Conservation (phyloP, 2,113 vertebrate species). For the Aptenodytes patagonicus region DNA sequence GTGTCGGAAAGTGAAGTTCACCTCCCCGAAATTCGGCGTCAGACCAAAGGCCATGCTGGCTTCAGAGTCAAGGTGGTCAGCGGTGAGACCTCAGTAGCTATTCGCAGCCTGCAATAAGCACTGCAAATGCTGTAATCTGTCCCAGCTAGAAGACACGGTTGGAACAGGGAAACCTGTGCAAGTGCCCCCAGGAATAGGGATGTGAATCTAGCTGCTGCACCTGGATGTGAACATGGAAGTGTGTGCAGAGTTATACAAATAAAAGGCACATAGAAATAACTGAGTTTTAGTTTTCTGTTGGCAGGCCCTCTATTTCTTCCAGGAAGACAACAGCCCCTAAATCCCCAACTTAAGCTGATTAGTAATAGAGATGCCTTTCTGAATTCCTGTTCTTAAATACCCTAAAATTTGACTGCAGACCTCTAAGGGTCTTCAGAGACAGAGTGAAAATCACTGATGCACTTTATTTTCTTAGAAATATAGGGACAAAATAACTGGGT, state of each 20-base stretch:
- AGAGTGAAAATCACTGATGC: not conserved
- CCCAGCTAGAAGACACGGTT: too few relatives aligned
- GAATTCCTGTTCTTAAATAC: not conserved
- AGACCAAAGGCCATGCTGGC: not conserved
- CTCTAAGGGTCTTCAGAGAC: not conserved
- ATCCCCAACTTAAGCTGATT: not conserved
- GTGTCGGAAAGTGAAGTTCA: not conserved
- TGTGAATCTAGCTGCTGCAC: not conserved
- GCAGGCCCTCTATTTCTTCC: not conserved
- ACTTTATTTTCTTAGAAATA: not conserved
- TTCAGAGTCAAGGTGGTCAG: not conserved
- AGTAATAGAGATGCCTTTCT: not conserved
- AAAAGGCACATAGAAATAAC: not conserved
- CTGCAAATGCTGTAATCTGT: not conserved
- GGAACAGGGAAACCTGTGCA: not conserved
- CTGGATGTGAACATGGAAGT: not conserved
- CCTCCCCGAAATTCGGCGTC: fast-evolving
- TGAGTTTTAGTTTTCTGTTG: not conserved
- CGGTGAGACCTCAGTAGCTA: not conserved
- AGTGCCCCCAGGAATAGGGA: not conserved
- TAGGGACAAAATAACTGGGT: not conserved
- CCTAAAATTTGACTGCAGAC: not conserved
- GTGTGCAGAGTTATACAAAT: not conserved
- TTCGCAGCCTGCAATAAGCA: not conserved
- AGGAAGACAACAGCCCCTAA: not conserved